Percentiles rank a stretch among this genome's conserved stretches.
Conservation (phyloP, 1,140 invertebrate species). For the Eurosta solidaginis region DNA sequence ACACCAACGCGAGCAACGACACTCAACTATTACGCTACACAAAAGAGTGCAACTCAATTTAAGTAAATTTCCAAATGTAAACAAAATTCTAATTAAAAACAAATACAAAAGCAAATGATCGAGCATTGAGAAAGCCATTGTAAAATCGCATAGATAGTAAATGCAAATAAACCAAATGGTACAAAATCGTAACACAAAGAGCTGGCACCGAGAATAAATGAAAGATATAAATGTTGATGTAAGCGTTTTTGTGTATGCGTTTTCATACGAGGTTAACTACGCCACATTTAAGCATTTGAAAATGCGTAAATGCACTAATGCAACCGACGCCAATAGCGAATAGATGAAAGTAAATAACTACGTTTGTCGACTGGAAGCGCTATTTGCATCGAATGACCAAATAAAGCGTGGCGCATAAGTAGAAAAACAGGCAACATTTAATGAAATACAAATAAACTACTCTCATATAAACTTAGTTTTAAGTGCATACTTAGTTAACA, state of each 20-base stretch:
- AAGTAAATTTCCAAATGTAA: constrained; percentile 38
- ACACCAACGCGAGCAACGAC: neutral
- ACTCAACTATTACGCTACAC: neutral
- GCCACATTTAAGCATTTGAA: no score
- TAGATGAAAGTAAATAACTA: neutral
- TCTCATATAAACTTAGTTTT: no score
- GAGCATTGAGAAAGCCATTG: no score
- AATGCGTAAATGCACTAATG: constrained; percentile 23
- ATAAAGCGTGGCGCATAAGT: no score
- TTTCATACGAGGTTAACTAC: no score
- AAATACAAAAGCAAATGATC: constrained; percentile 50
- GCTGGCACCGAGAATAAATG: neutral
- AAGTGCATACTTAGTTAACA: neutral
- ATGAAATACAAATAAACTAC: neutral
- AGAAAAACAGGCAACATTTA: neutral
- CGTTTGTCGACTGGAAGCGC: no score
- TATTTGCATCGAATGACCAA: neutral
- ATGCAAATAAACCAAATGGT: constrained; percentile 13
- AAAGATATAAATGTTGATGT: neutral
- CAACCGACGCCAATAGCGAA: constrained; percentile 3
- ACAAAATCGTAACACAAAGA: neutral
- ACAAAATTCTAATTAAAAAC: constrained; percentile 55
- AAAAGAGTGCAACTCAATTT: constrained; percentile 7
- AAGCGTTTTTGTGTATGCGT: neutral
- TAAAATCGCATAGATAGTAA: neutral